Evolutionary conservation across 1,140 invertebrate genomes (phyloP).

Genomic region (Lysiphlebus fabarum): DNA sequence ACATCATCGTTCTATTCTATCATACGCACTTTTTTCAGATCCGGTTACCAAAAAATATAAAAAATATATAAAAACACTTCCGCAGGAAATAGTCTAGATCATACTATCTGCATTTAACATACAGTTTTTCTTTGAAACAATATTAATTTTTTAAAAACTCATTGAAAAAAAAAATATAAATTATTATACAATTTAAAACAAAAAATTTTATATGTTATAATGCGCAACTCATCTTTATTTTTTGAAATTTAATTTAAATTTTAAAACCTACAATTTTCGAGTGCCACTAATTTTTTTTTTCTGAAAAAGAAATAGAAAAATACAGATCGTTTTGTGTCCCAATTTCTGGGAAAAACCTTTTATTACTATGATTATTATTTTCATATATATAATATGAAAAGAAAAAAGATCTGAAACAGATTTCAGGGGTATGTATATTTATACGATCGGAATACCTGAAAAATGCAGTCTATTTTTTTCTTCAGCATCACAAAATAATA

Average conservation of each 20-base stretch:
- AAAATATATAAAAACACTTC: constrained; percentile 45
- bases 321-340: neutral
- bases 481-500: too few relatives aligned
- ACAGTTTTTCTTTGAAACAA: neutral
- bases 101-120: constrained; percentile 24
- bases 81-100: constrained; percentile 47
- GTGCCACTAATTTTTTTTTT: neutral
- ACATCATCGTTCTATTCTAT: too few relatives aligned
- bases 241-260: too few relatives aligned
- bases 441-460: too few relatives aligned
- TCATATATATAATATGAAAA: neutral
- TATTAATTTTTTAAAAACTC: neutral
- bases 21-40: constrained; percentile 12
- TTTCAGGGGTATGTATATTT: too few relatives aligned
- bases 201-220: too few relatives aligned
- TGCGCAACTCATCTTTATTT: too few relatives aligned
- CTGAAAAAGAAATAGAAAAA: neutral
- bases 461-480: too few relatives aligned
- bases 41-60: constrained; percentile 1
- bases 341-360: neutral
- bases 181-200: constrained; percentile 3
- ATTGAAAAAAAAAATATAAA: neutral
- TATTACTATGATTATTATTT: neutral
- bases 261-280: too few relatives aligned
- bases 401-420: neutral